Conservation (phyloP, 2,888 invertebrate genomes). For the Phasia obesa region DNA sequence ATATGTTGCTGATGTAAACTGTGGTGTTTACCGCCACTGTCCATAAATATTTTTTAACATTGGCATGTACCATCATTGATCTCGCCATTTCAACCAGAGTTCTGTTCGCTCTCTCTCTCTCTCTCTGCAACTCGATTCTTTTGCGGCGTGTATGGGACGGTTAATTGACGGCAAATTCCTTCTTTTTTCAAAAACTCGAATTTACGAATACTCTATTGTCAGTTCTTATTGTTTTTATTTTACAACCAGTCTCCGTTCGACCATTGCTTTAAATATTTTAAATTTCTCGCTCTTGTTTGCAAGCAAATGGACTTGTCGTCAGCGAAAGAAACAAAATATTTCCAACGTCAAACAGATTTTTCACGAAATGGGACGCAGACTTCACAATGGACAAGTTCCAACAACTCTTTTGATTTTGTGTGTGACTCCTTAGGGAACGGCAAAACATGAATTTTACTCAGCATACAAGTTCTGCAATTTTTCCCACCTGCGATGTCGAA, state of each 20-base stretch:
- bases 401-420: too few species aligned
- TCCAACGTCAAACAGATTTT: slow-evolving; percentile 8
- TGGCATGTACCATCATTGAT: too few species aligned
- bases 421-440: too few species aligned
- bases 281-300: slow-evolving; percentile 23
- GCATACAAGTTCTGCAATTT: too few species aligned
- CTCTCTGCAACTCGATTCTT: slow-evolving; percentile 37
- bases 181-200: not conserved
- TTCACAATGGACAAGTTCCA: too few species aligned
- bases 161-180: too few species aligned
- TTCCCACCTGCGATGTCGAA: too few species aligned
- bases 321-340: slow-evolving; percentile 32
- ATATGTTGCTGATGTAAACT: slow-evolving; percentile 59
- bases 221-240: slow-evolving; percentile 57
- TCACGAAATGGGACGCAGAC: too few species aligned
- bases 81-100: slow-evolving; percentile 14
- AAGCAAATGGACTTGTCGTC: slow-evolving; percentile 40
- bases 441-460: too few species aligned
- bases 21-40: slow-evolving; percentile 63
- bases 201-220: slow-evolving; percentile 32
- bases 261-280: slow-evolving; percentile 31
- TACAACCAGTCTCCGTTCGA: slow-evolving; percentile 37
- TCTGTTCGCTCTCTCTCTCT: too few species aligned
- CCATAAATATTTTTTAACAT: slow-evolving; percentile 48
- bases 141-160: slow-evolving; percentile 17